Evolutionary conservation across 37 sponge, comb jelly and placozoan species (phyloP), one percentile per base, ranked within the genome.

Genomic region (Diacarnus erythraeanus): DNA sequence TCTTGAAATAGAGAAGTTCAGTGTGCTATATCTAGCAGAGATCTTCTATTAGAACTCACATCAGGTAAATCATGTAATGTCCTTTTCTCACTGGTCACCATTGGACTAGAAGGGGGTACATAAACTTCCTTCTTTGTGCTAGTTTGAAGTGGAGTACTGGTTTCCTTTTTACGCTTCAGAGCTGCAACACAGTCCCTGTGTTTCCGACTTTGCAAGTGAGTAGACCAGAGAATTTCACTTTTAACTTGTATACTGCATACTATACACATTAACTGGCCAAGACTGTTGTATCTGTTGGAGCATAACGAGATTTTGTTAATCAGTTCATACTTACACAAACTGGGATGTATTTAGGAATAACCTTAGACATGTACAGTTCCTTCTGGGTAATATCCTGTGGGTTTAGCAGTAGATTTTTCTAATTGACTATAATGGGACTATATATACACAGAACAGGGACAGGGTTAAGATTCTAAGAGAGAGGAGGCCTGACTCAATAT

Each of bases 201-300:
- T 38, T 69, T 87, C 47, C 77, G 84, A 71, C 91, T 87, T 63
- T 80, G 79, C 20, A 94, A 27, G 67, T 94, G 95, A 18, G 85
- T 73, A 31, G 69, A n/a, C 95, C 95, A 94, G 0, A 90, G 61
- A 2, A 90, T 31, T 33, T 87, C 86, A 25, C 76, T 88, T 71
- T 90, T 86, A 21, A 94, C 54, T 2, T 38, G 69, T 0, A 74
- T 29, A 35, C 56, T 77, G 41, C 95, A 94, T 41, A 94, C 64
- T 41, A 84, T 77, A 72, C 95, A 94, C 25, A 37, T 69, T 69
- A 94, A 80, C 79, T 94, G 91, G 20, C 80, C 95, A 2, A 86
- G 74, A 3, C 80, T 22, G 65, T 90, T 90, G 65, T 94, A 94
- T 51, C 91, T 94, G 73, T 44, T 17, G 9, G 51, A 20, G 47